Conservation (phyloP, 2,888 invertebrate species). For the Temnothorax rugatulus region DNA sequence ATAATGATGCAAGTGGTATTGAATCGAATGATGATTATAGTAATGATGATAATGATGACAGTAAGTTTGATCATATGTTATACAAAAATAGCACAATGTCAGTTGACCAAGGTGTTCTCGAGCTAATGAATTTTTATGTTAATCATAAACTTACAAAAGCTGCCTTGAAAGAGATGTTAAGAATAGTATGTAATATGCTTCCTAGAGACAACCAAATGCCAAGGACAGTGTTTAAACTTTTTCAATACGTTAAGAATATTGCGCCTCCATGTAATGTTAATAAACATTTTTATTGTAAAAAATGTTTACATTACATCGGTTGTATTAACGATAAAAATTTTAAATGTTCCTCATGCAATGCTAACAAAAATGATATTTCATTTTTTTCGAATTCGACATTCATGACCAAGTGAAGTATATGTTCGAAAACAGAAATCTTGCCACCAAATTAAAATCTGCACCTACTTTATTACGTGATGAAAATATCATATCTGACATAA, state of each 20-base stretch:
- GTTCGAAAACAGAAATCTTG: neutral
- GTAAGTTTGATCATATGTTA: neutral
- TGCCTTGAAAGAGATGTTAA: neutral
- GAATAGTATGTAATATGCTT: neutral
- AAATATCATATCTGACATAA: neutral
- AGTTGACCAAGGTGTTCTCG: conserved; percentile 3
- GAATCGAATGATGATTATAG: neutral
- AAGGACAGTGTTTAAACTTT: neutral
- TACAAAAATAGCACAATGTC: conserved; percentile 7
- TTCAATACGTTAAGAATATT: neutral
- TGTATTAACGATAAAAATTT: neutral
- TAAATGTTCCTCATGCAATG: neutral
- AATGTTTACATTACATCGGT: neutral
- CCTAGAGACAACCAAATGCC: neutral
- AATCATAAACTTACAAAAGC: neutral
- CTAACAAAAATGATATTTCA: neutral
- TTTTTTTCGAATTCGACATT: neutral
- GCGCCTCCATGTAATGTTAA: neutral
- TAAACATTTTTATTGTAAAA: conserved; percentile 5
- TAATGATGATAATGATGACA: conserved; percentile 2
- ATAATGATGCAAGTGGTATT: neutral
- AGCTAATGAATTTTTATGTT: neutral
- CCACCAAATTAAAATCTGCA: neutral
- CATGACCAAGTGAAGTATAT: neutral
- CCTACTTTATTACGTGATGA: neutral